These are phyloP conservation scores for Drosophila sordidapex DNA, from an alignment of 2,888 invertebrate genomes.

Conservation along the genomic window DNA sequence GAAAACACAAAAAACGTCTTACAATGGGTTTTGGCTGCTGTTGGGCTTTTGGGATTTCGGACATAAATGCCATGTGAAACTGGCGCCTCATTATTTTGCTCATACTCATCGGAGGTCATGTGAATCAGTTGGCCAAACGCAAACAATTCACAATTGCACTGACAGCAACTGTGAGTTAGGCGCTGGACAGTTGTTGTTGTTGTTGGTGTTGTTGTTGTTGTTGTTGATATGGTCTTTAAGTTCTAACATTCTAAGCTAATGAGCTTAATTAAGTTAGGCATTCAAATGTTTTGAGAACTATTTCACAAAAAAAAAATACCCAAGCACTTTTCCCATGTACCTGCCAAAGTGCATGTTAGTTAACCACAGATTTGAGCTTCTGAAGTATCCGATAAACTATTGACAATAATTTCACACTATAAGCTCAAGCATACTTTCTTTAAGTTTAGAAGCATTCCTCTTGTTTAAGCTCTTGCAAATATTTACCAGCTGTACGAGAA, in stretches of 20 bases:
- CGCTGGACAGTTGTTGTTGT: background rate
- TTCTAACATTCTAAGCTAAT: background rate
- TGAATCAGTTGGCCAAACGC: conserved; percentile 55
- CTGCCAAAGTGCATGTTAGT: background rate
- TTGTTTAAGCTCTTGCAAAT: background rate
- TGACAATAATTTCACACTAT: background rate
- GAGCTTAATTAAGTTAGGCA: background rate
- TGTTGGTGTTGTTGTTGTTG: too few relatives aligned
- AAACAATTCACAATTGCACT: conserved; percentile 27
- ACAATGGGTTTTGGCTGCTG: conserved; percentile 25
- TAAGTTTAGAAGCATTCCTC: background rate
- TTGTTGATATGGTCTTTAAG: background rate
- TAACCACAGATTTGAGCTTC: background rate
- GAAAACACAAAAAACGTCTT: conserved; percentile 13
- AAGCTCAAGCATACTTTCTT: background rate
- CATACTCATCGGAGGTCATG: conserved; percentile 57
- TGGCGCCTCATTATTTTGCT: conserved; percentile 22
- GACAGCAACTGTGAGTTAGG: conserved; percentile 4
- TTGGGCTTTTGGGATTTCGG: conserved; percentile 14
- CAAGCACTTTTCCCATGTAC: background rate
- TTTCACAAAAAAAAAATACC: background rate
- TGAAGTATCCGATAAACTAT: background rate
- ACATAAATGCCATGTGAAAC: conserved; percentile 28
- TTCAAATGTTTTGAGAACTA: background rate
- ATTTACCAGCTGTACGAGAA: background rate